These are phyloP conservation scores for Atopsyche davidsoni DNA, from an alignment of 1,140 invertebrate genomes.

Conservation along the genomic window DNA sequence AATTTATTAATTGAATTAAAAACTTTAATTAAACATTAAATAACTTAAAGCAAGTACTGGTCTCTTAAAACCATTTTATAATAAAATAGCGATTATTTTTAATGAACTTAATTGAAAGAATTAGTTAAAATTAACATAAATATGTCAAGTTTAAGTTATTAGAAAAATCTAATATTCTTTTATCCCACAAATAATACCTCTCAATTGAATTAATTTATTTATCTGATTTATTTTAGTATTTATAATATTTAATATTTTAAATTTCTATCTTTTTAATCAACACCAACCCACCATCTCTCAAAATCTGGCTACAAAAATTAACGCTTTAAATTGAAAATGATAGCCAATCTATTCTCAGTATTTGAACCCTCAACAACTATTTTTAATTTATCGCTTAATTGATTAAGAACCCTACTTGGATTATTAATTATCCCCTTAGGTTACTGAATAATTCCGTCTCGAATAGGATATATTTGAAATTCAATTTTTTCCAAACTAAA, in stretches of 20 bases:
- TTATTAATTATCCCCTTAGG: conserved; percentile 42
- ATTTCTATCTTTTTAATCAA: conserved; percentile 39
- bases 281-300: conserved; percentile 26
- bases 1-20: conserved; percentile 54
- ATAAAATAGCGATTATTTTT: conserved; percentile 52
- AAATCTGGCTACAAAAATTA: too few species aligned
- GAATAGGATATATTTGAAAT: conserved; percentile 42
- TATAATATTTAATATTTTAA: conserved; percentile 46
- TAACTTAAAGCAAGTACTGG: conserved; percentile 57
- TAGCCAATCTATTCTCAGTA: conserved; percentile 51
- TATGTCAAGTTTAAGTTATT: conserved; percentile 54
- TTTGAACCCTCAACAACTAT: conserved; percentile 47
- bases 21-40: conserved; percentile 53
- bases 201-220: conserved; percentile 48
- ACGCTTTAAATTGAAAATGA: conserved; percentile 47
- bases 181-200: conserved; percentile 49
- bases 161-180: conserved; percentile 47
- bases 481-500: too few species aligned
- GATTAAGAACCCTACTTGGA: conserved; percentile 45
- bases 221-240: conserved; percentile 41
- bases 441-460: conserved; percentile 47
- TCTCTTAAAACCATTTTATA: conserved; percentile 47
- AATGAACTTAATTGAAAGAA: conserved; percentile 51
- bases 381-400: conserved; percentile 48
- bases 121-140: conserved; percentile 51